Conservation (phyloP, 2,113 vertebrate genomes). For the Daboia siamensis region DNA sequence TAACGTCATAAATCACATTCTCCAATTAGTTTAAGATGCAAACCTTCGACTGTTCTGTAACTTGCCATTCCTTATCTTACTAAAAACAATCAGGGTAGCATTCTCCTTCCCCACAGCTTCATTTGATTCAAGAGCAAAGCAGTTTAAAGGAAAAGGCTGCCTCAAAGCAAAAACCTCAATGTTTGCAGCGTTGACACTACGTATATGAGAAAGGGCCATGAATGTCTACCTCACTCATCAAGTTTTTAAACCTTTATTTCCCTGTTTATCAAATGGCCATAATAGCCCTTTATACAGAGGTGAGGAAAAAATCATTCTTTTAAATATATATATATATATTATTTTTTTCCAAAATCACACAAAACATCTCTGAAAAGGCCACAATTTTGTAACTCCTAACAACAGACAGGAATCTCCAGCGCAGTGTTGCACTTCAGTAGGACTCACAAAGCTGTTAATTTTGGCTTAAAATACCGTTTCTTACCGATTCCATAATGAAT, state of each 20-base stretch:
- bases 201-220: background rate
- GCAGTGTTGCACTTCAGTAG: background rate
- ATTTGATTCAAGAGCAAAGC: too few species aligned
- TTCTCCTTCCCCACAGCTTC: too few species aligned
- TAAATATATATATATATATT: too few species aligned
- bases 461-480: constrained; percentile 37
- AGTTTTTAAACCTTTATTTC: background rate
- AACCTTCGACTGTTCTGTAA: too few species aligned
- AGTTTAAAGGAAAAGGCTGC: too few species aligned
- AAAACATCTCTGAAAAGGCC: background rate
- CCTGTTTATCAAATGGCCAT: background rate
- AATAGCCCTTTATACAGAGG: background rate
- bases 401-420: background rate
- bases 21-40: too few species aligned
- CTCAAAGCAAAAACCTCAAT: too few species aligned
- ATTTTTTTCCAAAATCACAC: background rate
- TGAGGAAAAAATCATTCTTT: background rate
- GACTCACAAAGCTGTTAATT: constrained; percentile 12
- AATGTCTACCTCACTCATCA: background rate
- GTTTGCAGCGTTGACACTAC: too few species aligned
- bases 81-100: too few species aligned
- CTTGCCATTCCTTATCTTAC: too few species aligned
- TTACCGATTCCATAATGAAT: constrained; percentile 92
- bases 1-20: too few species aligned
- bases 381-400: background rate